phyloP scores from a whole-genome alignment of 2,797 vertebrate species.

The Phaenicophaeus curvirostris region DNA sequence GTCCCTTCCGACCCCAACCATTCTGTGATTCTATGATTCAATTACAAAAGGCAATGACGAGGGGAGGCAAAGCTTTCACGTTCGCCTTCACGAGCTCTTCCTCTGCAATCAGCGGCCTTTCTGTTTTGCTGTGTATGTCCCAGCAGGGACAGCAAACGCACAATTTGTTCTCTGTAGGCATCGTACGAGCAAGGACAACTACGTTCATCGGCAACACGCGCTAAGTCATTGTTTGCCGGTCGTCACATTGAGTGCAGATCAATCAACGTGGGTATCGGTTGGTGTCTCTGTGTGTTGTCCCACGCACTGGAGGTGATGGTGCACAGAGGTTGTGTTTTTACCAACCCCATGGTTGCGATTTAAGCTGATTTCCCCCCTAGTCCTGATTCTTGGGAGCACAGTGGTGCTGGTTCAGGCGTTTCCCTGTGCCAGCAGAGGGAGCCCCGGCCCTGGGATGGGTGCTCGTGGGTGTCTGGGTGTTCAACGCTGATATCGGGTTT shows the following conservation, averaged over 20 bases:
- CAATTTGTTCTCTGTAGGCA: accelerated
- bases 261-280: accelerated
- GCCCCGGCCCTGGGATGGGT: too few relatives aligned
- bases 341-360: too few relatives aligned
- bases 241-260: accelerated
- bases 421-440: too few relatives aligned
- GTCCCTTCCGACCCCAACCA: too few relatives aligned
- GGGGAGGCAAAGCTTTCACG: too few relatives aligned
- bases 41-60: too few relatives aligned
- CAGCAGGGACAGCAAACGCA: accelerated
- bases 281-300: accelerated
- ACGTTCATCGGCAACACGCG: accelerated
- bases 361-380: too few relatives aligned
- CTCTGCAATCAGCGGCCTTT: accelerated
- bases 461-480: too few relatives aligned
- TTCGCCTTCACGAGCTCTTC: not conserved
- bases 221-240: accelerated
- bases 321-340: too few relatives aligned
- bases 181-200: accelerated
- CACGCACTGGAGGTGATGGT: accelerated
- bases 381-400: too few relatives aligned
- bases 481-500: not conserved
- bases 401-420: too few relatives aligned
- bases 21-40: too few relatives aligned
- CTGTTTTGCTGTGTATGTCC: accelerated